Evolutionary conservation across 2,113 vertebrate species (phyloP).

Genomic region (Lutjanus erythropterus): DNA sequence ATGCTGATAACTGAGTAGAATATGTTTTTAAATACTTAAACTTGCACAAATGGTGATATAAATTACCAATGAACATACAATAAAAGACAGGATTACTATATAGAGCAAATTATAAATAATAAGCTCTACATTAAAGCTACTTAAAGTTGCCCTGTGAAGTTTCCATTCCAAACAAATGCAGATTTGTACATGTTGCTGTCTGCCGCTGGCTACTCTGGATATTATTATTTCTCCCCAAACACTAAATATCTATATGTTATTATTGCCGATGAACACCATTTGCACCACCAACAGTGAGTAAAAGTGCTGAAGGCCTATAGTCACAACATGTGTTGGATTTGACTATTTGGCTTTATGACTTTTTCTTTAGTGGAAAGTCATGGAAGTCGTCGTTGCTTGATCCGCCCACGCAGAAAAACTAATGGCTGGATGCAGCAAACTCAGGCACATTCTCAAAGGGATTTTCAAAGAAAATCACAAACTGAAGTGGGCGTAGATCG

Average conservation of each 20-base stretch:
- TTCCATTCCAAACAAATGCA: not conserved
- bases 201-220: not conserved
- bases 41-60: not conserved
- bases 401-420: constrained; percentile 53
- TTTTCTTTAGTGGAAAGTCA: constrained; percentile 41
- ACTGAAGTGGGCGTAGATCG: constrained; percentile 46
- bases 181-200: not conserved
- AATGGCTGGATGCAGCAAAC: constrained; percentile 45
- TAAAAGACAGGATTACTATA: not conserved
- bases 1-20: not conserved
- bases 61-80: not conserved
- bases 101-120: not conserved
- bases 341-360: constrained; percentile 47
- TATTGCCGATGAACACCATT: not conserved
- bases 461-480: constrained; percentile 53
- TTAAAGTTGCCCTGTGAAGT: not conserved
- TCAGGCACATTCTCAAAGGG: constrained; percentile 47
- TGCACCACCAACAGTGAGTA: not conserved
- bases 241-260: not conserved
- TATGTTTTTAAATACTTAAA: not conserved
- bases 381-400: constrained; percentile 35
- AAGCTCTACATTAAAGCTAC: not conserved
- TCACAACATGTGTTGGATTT: constrained; percentile 18
- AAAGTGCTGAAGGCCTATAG: not conserved
- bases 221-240: not conserved